These are phyloP conservation scores for Trichogramma pretiosum DNA, from an alignment of 1,140 invertebrate species.

Conservation along the genomic window DNA sequence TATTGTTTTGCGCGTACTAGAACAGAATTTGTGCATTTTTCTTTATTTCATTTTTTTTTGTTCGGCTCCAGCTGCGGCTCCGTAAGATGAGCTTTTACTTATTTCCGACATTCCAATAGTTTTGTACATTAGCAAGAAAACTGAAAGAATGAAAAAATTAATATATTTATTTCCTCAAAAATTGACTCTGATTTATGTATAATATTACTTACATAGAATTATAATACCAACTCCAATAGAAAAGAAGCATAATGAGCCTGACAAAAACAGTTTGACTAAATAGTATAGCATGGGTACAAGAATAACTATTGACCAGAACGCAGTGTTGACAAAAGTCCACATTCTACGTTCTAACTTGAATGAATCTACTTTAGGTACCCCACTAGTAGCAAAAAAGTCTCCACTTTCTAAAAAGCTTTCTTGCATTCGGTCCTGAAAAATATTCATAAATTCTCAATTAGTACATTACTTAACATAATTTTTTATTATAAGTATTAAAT, in stretches of 20 bases:
- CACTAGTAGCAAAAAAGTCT: constrained; percentile 69
- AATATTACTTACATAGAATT: constrained; percentile 57
- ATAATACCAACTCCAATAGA: constrained; percentile 59
- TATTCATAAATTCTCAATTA: not conserved
- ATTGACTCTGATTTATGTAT: too few relatives aligned
- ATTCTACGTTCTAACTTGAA: constrained; percentile 51
- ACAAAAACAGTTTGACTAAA: constrained; percentile 57
- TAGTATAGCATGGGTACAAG: constrained; percentile 64
- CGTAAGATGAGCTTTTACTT: constrained; percentile 75
- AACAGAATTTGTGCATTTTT: too few relatives aligned
- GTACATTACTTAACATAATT: constrained; percentile 2
- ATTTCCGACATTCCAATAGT: constrained; percentile 77
- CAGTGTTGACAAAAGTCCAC: constrained; percentile 62
- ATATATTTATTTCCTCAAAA: too few relatives aligned
- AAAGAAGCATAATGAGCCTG: constrained; percentile 64
- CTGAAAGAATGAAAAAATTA: constrained; percentile 49
- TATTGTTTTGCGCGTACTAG: constrained; percentile 6
- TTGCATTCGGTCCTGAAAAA: constrained; percentile 64
- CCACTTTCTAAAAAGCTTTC: constrained; percentile 76
- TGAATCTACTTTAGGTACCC: constrained; percentile 52
- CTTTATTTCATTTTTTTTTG: constrained; percentile 28
- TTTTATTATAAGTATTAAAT: not conserved
- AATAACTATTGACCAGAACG: constrained; percentile 60
- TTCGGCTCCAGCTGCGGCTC: constrained; percentile 44
- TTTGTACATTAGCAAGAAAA: constrained; percentile 67